These are phyloP conservation scores for Eristalinus aeneus DNA, from an alignment of 2,888 invertebrate genomes.

Conservation along the genomic window DNA sequence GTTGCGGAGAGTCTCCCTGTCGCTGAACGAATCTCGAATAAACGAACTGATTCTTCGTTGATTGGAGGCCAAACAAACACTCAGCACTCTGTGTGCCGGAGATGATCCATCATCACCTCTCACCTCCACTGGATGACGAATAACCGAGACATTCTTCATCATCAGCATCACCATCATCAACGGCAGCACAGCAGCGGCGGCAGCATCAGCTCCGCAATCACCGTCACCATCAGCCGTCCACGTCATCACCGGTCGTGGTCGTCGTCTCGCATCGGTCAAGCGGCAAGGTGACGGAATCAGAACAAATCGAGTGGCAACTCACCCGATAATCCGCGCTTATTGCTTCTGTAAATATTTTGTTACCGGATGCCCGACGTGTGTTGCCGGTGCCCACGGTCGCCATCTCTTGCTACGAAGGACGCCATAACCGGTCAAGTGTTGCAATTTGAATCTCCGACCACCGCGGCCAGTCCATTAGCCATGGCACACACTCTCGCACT, in stretches of 20 bases:
- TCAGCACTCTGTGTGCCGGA: constrained; percentile 25
- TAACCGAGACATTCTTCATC: constrained; percentile 54
- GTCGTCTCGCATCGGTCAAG: constrained; percentile 12
- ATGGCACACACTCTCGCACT: constrained; percentile 7
- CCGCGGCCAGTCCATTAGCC: constrained; percentile 58
- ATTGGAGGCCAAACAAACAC: constrained; percentile 69
- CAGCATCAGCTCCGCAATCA: constrained; percentile 41
- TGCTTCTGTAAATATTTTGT: constrained; percentile 69
- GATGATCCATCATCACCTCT: constrained; percentile 56
- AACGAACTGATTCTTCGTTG: constrained; percentile 71
- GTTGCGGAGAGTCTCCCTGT: constrained; percentile 6
- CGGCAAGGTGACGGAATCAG: constrained; percentile 28
- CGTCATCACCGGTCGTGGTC: not conserved
- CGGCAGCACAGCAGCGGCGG: not conserved
- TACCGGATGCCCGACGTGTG: constrained; percentile 7
- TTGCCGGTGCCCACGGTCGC: not conserved
- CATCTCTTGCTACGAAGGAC: not conserved
- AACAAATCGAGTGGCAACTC: constrained; percentile 62
- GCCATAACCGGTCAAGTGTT: constrained; percentile 39
- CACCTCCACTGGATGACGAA: constrained; percentile 52
- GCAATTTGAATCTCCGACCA: constrained; percentile 48
- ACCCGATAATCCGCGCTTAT: constrained; percentile 64
- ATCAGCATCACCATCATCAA: constrained; percentile 42
- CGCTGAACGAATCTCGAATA: constrained; percentile 42
- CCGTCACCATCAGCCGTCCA: constrained; percentile 29